Conservation (phyloP, 1,140 invertebrate species). For the Drosophila funebris region DNA sequence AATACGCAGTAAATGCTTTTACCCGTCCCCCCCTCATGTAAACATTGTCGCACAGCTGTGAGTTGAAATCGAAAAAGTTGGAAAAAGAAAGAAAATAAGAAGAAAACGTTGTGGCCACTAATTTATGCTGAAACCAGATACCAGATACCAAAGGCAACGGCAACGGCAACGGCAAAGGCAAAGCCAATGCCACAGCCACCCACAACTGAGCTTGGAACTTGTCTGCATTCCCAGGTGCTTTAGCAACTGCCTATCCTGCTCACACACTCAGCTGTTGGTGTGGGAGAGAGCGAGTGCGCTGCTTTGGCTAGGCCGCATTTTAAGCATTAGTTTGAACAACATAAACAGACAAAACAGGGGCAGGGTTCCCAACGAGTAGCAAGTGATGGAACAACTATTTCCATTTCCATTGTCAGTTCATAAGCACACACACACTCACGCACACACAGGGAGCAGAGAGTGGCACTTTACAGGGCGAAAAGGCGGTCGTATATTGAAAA, state of each 20-base stretch:
- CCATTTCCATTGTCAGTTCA: slow-evolving; percentile 22
- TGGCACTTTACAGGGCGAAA: slow-evolving; percentile 43
- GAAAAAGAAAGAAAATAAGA: not conserved
- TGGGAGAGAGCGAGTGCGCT: slow-evolving; percentile 23
- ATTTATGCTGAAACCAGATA: slow-evolving; percentile 49
- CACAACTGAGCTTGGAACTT: slow-evolving; percentile 19
- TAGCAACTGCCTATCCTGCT: not conserved
- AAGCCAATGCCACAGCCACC: slow-evolving; percentile 25
- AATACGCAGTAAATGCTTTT: not conserved
- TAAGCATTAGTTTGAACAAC: slow-evolving; percentile 82
- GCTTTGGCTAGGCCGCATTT: slow-evolving; percentile 68
- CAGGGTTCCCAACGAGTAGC: not conserved
- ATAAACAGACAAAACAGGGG: slow-evolving; percentile 56
- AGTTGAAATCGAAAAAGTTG: slow-evolving; percentile 43
- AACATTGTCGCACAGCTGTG: slow-evolving; percentile 30
- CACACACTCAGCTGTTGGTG: not conserved
- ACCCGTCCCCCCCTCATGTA: not conserved
- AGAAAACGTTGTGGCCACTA: slow-evolving; percentile 25
- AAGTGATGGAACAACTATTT: slow-evolving; percentile 56
- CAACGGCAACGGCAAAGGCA: not conserved
- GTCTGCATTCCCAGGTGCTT: slow-evolving; percentile 32
- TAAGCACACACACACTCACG: not conserved
- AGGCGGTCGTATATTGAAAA: slow-evolving; percentile 48
- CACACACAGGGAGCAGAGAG: slow-evolving; percentile 25
- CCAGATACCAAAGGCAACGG: not conserved